Evolutionary conservation across 1,140 invertebrate species (phyloP), one percentile per base, ranked within the genome.

Genomic region (Triops longicaudatus): DNA sequence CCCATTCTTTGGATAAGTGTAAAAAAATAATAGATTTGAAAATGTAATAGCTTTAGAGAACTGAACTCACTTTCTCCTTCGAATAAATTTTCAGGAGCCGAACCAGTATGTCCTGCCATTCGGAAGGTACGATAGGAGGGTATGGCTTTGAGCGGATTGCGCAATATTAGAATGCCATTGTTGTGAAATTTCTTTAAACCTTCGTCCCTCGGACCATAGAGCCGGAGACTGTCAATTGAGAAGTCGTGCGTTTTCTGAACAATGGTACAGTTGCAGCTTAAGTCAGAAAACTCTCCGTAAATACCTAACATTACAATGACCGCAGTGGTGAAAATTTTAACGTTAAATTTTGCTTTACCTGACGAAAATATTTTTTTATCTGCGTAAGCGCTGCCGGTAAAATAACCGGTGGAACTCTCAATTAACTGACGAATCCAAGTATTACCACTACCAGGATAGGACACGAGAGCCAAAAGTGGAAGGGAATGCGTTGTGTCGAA

Each of bases 361-460:
- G 77, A 79, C 1, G 78, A 44, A 27, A 79, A 79, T 12, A 83
- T 73, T 17, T 80, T 74, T 12, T 76, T 77, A 44, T 83, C 82
- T 14, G 73, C 77, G 79, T 84, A 84, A 11, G 81, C 73, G 71
- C 83, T 84, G 26, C 83, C 83, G 10, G 83, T 84, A 77, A 81
- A 84, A 22, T 84, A 75, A 2, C 83, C 83, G 1, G 83, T 81
- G 3, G 82, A 78, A 14, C 80, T 76, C 77, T 84, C 82, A 3
- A 84, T 79, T 26, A 84, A 76, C 78, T 83, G 83, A 17, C 83
- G 79, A 1, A 83, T 50, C 83, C 83, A 84, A 0, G 83, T 84
- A 72, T 84, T 84, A 71, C 83, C 83, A 73, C 83, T 84, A 14
- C 83, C 83, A 17, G 83, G 83, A 63, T 80, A 81, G 7, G 83